Evolutionary conservation across 2,888 invertebrate genomes (phyloP), one percentile per base, ranked within the genome.

Genomic region (Plebejus melissa): DNA sequence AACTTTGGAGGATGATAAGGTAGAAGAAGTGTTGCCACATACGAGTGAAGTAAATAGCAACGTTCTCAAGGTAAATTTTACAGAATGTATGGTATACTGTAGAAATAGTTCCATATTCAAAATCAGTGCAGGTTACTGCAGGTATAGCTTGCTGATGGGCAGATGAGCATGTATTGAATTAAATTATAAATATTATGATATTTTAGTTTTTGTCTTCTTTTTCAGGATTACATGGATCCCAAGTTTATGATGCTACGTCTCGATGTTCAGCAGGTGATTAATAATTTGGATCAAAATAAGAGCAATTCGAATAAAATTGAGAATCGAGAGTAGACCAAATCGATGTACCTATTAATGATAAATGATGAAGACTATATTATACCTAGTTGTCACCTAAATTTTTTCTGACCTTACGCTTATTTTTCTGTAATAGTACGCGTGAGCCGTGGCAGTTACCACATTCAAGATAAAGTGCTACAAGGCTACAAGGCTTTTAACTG

Each of bases 181-280:
- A 41, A n/a, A n/a, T 22, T 22, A 22, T 22, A 22, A 22, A 22
- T 22, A 50, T 7, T 22, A 50, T 7, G 9, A 9, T 58, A 28
- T 22, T 28, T 2, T 5, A 22, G 28, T 7, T 22, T 22, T 58
- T 7, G n/a, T 1, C 46, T 11, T 54, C 32, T 58, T 65, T 58
- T 76, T 88, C 82, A 94, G 93, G 91, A 92, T 78, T 90, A 89
- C 74, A 86, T 91, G 87, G 94, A 94, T 80, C 94, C 94, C 11
- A 94, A 91, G 82, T 88, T 94, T 75, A 91, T 90, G 90, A 91
- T 93, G 89, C 81, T 94, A 22, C 88, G 93, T 57, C 80, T 94
- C 70, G 94, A 94, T 80, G 91, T 94, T 2, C 91, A 94, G 79
- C 88, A 89, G 82, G 93, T 93, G 0, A 83, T 93, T 58, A 88